Base-by-base conservation (phyloP, 1,140 invertebrate species). In the Hyles euphorbiae region DNA sequence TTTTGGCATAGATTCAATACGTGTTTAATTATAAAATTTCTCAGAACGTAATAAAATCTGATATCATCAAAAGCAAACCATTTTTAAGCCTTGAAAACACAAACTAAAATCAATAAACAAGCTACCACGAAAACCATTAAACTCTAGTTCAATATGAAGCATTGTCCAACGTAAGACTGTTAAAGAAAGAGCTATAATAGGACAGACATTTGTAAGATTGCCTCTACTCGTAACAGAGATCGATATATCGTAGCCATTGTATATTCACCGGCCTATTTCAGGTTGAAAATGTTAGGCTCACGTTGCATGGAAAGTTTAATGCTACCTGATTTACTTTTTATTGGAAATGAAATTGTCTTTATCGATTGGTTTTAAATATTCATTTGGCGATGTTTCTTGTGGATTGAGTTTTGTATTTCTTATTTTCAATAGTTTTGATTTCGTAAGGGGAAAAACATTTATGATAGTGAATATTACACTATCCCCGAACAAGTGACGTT, bases 181-280 rank as follows among this genome's bases (percentile, higher is more conserved):
- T 63, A 63, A 63, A 63, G 61, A 65, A 60, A 65, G 58, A 60
- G 58, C 58, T 64, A 65, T 66, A 68, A 68, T 68, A 68, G 60
- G 66, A 68, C 57, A 65, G 57, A 62, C 66, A 68, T 64, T 68
- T 68, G 66, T 68, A 68, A 68, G 66, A 65, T 68, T 68, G 63
- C 57, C 63, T 68, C 54, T 57, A 65, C 56, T 60, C 50, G 59
- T 63, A 72, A 60, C 57, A 54, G 58, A 61, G 69, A 74, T 74
- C 69, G 72, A 74, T 74, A 71, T 63, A 61, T 60, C 56, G 58
- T 58, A 67, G 65, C 62, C 72, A 77, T 74, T 74, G 69, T 77
- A 66, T 66, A 74, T 77, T 77, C 72, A 69, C 61, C 56, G 58
- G 67, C 63, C 66, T 72, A 72, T 71, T 68, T 67, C 68, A 69